phyloP scores from a whole-genome alignment of 2,888 invertebrate species.

The Corbicula japonica region DNA sequence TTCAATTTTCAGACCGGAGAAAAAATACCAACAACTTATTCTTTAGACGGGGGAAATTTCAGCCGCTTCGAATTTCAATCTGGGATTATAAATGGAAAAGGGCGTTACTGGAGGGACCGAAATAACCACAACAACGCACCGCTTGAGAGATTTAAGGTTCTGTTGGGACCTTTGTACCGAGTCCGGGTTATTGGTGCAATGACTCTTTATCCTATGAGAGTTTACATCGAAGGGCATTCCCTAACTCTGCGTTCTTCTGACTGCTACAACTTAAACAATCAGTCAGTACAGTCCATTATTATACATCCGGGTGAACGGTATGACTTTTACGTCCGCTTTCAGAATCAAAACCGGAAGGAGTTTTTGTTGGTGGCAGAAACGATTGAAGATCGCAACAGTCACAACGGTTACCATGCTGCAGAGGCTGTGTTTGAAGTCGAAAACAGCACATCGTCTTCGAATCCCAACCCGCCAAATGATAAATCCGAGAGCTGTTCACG shows the following conservation, averaged over 20 bases:
- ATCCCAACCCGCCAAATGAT: slow-evolving; percentile 39
- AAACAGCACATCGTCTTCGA: slow-evolving; percentile 15
- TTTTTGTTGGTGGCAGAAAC: slow-evolving; percentile 71
- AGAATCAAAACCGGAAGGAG: slow-evolving; percentile 18
- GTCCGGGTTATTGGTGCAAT: slow-evolving; percentile 34
- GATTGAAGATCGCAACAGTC: slow-evolving; percentile 45
- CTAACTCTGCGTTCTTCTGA: slow-evolving; percentile 66
- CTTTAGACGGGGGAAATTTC: slow-evolving; percentile 52
- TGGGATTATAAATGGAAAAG: slow-evolving; percentile 71
- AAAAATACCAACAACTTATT: slow-evolving; percentile 25
- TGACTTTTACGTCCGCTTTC: slow-evolving; percentile 54
- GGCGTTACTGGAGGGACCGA: slow-evolving; percentile 58
- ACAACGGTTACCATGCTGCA: slow-evolving; percentile 34
- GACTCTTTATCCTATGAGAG: slow-evolving; percentile 37
- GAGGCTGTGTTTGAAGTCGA: slow-evolving; percentile 63
- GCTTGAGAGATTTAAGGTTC: slow-evolving; percentile 55
- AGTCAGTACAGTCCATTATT: slow-evolving; percentile 53
- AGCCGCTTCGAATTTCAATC: slow-evolving; percentile 38
- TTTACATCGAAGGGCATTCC: too few relatives aligned
- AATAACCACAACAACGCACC: slow-evolving; percentile 63
- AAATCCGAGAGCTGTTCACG: too few relatives aligned
- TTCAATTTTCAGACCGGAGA: slow-evolving; percentile 46
- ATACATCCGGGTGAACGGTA: slow-evolving; percentile 68
- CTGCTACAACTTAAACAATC: slow-evolving; percentile 54
- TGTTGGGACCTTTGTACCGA: slow-evolving; percentile 2